Base-by-base conservation (phyloP, 2,888 invertebrate species). In the Notocelia uddmanniana region DNA sequence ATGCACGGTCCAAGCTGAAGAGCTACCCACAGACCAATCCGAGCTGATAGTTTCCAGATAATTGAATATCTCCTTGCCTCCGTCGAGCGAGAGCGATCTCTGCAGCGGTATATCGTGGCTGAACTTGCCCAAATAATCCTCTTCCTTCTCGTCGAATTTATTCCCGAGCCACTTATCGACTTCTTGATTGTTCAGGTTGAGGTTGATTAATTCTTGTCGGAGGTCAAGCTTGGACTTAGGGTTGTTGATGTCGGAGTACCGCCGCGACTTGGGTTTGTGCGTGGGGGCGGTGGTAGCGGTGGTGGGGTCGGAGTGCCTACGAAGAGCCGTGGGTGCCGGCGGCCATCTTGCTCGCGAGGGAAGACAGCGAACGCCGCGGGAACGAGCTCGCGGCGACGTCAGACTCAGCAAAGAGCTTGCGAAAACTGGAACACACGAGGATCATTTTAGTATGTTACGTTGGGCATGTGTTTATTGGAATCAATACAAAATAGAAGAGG, bases 361-460 rank as follows among this genome's bases (percentile, higher is more conserved):
- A 95, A 84, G 97, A 96, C 85, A 97, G 94, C 92, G 97, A 96
- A 91, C 97, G 96, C 83, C 97, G 95, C 85, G 97, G 96, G 95
- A 97, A 97, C 85, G 96, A 95, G 83, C 96, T 95, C 88, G 96
- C 95, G 91, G 95, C 89, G 92, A 95, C 94, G 90, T 95, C 95
- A 91, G 95, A 95, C 90, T 97, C 97, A 89, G 96, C 96, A 95
- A 98, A 97, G 90, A 98, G 95, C 94, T 97, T 97, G 89, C 97
- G 97, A 95, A 98, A 98, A 95, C 97, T 97, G 93, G 66, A 78
- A 76, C n/a, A 45, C n/a, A n/a, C 15, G 45, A 15, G n/a, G 45
- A n/a, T 45, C 37, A 8, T 45, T 6, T 45, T 45, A 5, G n/a
- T n/a, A n/a, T n/a, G n/a, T n/a, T n/a, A n/a, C n/a, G n/a, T n/a